Evolutionary conservation across 2,113 vertebrate species (phyloP).

Genomic region (Chascanopsetta lugubris): DNA sequence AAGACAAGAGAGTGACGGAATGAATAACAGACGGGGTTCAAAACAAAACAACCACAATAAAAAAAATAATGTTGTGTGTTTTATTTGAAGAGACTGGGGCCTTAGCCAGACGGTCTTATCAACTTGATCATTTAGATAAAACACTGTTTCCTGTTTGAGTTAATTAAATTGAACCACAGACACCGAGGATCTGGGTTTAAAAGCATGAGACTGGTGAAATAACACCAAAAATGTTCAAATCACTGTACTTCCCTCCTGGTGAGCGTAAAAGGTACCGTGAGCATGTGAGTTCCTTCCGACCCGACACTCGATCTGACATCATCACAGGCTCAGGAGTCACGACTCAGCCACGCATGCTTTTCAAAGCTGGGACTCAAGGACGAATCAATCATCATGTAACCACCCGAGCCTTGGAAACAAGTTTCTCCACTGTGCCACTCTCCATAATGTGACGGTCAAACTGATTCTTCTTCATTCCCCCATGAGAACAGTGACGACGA

Average conservation of each 20-base stretch:
- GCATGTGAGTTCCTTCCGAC: conserved; percentile 4
- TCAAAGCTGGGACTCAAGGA: conserved; percentile 12
- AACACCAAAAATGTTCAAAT: too few relatives aligned
- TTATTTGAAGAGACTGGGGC: too few relatives aligned
- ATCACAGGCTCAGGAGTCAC: conserved; percentile 1
- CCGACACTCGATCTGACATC: conserved; percentile 6
- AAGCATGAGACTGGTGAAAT: neutral
- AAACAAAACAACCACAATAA: too few relatives aligned
- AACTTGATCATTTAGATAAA: too few relatives aligned
- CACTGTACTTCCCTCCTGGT: neutral
- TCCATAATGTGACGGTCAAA: conserved; percentile 19
- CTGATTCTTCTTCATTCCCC: conserved; percentile 7
- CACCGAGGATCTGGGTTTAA: neutral
- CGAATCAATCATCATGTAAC: neutral
- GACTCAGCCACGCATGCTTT: conserved; percentile 3
- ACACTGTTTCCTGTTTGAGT: neutral
- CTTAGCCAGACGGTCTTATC: too few relatives aligned
- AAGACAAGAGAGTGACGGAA: neutral
- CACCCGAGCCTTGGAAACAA: conserved; percentile 7
- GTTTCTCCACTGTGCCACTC: conserved; percentile 16
- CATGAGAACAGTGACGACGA: conserved; percentile 15
- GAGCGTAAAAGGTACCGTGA: conserved; percentile 1
- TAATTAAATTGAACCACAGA: neutral
- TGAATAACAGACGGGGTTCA: neutral
- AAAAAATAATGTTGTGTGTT: too few relatives aligned